Evolutionary conservation across 2,888 invertebrate genomes (phyloP).

Genomic region (Sussaba pulchella): DNA sequence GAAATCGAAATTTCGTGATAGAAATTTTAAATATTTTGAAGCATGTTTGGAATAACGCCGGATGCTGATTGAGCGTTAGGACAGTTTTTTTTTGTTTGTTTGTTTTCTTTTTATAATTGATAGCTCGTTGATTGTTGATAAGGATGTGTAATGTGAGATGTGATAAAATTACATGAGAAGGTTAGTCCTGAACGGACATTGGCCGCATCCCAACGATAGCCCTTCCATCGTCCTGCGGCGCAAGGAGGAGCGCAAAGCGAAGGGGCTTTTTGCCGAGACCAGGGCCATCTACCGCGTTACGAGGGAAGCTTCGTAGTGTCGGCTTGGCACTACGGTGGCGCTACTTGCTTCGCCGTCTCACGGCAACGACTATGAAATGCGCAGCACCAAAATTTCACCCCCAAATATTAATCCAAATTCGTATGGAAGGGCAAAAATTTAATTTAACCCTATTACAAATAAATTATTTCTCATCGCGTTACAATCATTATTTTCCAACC

Average conservation of each 20-base stretch:
- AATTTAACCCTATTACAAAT: no score
- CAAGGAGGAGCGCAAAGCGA: constrained; percentile 30
- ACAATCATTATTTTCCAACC: no score
- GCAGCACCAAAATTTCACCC: background rate
- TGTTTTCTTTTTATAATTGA: background rate
- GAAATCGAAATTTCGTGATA: constrained; percentile 23
- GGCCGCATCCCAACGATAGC: constrained; percentile 37
- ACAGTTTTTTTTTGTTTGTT: background rate
- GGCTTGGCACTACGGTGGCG: constrained; percentile 37
- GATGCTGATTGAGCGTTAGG: background rate
- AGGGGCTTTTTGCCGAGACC: constrained; percentile 19
- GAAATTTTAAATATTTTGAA: background rate
- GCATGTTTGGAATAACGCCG: background rate
- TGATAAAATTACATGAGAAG: constrained; percentile 43
- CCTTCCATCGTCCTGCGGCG: constrained; percentile 1
- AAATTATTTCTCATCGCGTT: no score
- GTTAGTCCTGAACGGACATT: constrained; percentile 60
- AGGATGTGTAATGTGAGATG: background rate
- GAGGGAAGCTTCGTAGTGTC: constrained; percentile 42
- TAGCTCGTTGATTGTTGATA: background rate
- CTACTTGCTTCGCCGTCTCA: constrained; percentile 38
- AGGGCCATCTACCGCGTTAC: constrained; percentile 61
- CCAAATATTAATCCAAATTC: constrained; percentile 35
- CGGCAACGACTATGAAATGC: constrained; percentile 38
- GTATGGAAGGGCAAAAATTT: background rate